Evolutionary conservation across 2,888 invertebrate genomes (phyloP), one percentile per base, ranked within the genome.

Genomic region (Agrotis clavis): DNA sequence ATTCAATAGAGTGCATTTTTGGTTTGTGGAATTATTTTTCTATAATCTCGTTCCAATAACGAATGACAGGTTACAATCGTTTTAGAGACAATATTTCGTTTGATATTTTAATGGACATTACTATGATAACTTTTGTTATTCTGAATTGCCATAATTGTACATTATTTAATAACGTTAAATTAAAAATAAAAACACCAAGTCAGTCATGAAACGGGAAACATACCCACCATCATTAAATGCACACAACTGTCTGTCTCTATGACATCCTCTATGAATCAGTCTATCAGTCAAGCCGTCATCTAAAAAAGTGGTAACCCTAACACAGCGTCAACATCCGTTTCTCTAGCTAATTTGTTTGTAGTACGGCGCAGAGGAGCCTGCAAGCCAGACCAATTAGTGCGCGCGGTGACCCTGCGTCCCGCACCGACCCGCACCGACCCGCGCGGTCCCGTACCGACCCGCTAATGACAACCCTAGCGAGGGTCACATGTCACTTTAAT

Each of bases 281-380:
- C 65, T 71, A 71, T 78, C 77, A 73, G 53, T 65, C 66, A 75
- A 67, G 67, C 59, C 65, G 65, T 81, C 65, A 72, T 81, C 54
- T 59, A 68, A 72, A 81, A 71, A 76, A 70, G 82, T 78, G 89
- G 74, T 83, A 93, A 80, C 92, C 92, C 92, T 92, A 85, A 56
- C 56, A 65, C 75, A 81, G 79, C 86, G 81, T 82, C 88, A 87
- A 89, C 91, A 91, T 90, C 90, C 91, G 90, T 92, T 92, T 86
- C 91, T 90, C 88, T 86, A 87, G 90, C 91, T 94, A 94, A 94
- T 94, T 94, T 93, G 92, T 93, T 93, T 93, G 92, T 88, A 88
- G 90, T 89, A 89, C 87, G 87, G 88, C 81, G 79, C 71, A 67
- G 89, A 88, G 89, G 88, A 90, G 88, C 86, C 90, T 90, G 91